These are phyloP conservation scores for Lonchura striata DNA, from an alignment of 2,113 vertebrate genomes.

Conservation along the genomic window DNA sequence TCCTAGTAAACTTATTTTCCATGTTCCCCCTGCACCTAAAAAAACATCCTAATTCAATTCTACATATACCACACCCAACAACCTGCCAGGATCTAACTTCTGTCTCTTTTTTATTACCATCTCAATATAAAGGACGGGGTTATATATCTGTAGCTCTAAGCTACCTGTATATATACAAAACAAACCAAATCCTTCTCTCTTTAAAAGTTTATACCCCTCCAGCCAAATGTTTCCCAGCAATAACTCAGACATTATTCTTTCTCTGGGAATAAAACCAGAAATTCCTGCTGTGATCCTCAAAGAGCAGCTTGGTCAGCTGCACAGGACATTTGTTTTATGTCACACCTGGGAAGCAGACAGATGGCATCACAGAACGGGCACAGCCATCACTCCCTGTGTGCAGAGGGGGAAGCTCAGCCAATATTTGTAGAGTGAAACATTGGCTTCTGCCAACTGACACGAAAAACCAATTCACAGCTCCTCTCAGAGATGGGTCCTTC, in stretches of 20 bases:
- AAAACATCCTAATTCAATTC: neutral
- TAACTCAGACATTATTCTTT: neutral
- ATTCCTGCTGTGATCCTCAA: neutral
- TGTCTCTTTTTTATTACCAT: neutral
- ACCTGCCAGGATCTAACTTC: neutral
- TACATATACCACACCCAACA: neutral
- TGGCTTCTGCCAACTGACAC: neutral
- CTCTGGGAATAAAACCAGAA: neutral
- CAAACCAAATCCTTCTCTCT: neutral
- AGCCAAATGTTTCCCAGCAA: neutral
- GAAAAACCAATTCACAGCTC: neutral
- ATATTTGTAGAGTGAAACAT: neutral
- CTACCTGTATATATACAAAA: accelerated
- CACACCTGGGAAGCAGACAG: neutral
- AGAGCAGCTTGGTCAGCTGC: neutral
- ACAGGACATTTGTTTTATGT: accelerated
- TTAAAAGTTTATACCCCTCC: neutral
- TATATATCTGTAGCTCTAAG: neutral
- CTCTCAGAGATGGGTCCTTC: neutral
- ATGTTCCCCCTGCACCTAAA: accelerated
- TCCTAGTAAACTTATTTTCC: neutral
- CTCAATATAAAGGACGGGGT: neutral
- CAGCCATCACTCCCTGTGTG: neutral
- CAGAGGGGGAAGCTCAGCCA: neutral
- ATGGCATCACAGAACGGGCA: neutral